Conservation (phyloP, 1,140 invertebrate genomes). For the Sesamia nonagrioides region DNA sequence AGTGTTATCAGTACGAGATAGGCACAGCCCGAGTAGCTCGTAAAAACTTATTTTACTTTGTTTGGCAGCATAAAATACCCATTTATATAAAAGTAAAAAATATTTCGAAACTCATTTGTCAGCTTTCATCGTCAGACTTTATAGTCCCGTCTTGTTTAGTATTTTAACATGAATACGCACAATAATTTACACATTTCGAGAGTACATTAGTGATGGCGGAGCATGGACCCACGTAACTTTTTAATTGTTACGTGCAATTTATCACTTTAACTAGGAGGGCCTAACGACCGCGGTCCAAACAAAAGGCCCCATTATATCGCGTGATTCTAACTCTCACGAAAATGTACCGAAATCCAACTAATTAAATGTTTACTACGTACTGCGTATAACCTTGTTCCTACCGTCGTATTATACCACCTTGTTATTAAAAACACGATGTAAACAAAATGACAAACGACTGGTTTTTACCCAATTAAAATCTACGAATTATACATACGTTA, state of each 20-base stretch:
- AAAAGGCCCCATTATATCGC: constrained; percentile 67
- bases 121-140: constrained; percentile 3
- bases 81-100: background rate
- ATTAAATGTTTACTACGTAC: constrained; percentile 72
- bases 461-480: constrained; percentile 41
- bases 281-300: constrained; percentile 61
- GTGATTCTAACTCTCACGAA: constrained; percentile 71
- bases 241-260: constrained; percentile 66
- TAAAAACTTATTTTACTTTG: constrained; percentile 15
- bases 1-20: constrained; percentile 15
- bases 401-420: constrained; percentile 10
- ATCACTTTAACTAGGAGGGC: constrained; percentile 60
- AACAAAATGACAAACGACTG: constrained; percentile 43
- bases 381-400: constrained; percentile 60
- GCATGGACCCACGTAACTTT: constrained; percentile 54
- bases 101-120: background rate
- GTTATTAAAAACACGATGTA: constrained; percentile 45
- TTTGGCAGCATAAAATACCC: background rate
- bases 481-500: constrained; percentile 12
- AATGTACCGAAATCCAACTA: constrained; percentile 67
- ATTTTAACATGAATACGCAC: constrained; percentile 25
- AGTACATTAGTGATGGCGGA: constrained; percentile 41
- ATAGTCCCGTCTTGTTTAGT: background rate
- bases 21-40: background rate
- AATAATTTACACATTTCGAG: constrained; percentile 40